Conservation (phyloP, 2,888 invertebrate genomes). For the Ctenicera cuprea region DNA sequence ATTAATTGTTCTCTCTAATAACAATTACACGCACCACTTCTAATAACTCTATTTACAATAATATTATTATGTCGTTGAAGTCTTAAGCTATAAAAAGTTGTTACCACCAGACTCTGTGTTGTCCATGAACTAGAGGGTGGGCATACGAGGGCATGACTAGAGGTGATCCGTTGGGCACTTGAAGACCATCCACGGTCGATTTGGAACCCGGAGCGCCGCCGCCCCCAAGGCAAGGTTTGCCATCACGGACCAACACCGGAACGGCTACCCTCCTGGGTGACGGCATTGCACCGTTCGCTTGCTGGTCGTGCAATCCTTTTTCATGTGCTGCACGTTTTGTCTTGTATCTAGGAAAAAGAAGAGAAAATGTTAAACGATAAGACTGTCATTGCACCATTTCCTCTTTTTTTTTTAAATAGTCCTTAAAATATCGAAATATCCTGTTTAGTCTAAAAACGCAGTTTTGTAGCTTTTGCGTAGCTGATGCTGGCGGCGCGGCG, state of each 20-base stretch:
- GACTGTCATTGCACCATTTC: no score
- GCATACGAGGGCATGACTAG: constrained; percentile 69
- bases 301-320: constrained; percentile 83
- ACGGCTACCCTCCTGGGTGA: constrained; percentile 95
- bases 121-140: constrained; percentile 72
- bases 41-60: constrained; percentile 37
- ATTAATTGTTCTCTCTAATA: constrained; percentile 21
- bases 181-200: constrained; percentile 63
- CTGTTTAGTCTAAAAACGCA: no score
- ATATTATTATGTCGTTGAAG: background rate
- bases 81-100: constrained; percentile 46
- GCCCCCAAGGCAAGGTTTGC: constrained; percentile 88
- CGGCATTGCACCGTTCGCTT: constrained; percentile 73
- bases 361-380: background rate
- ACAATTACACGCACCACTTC: constrained; percentile 29
- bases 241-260: constrained; percentile 95
- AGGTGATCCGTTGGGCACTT: constrained; percentile 62
- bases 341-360: constrained; percentile 82
- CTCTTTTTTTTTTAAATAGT: no score
- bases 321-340: constrained; percentile 98
- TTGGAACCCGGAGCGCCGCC: constrained; percentile 65
- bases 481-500: no score
- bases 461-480: no score
- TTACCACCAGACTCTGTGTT: constrained; percentile 71
- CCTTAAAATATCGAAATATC: no score